A percentile compares a stretch with the other conserved stretches of the same genome.
Conservation (phyloP, 2,888 invertebrate species). For the Cremastinae sp. region DNA sequence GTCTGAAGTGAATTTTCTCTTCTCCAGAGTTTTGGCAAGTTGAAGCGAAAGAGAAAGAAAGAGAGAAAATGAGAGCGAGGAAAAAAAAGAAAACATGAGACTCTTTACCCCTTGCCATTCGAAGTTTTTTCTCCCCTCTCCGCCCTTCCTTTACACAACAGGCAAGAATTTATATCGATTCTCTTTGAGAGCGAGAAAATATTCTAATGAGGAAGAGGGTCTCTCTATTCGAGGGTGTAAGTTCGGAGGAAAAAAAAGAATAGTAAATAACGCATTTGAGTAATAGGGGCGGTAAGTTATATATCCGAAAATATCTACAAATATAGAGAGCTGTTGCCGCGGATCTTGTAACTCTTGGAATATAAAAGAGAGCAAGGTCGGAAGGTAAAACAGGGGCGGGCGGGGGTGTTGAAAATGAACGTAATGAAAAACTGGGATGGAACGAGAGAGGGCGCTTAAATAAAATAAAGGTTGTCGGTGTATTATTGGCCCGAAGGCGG, state of each 20-base stretch:
- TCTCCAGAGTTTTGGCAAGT: conserved; percentile 9
- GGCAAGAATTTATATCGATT: conserved; percentile 56
- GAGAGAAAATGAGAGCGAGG: neutral
- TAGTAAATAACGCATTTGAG: conserved; percentile 77
- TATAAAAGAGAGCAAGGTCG: conserved; percentile 52
- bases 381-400: conserved; percentile 37
- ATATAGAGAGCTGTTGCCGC: conserved; percentile 40
- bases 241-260: conserved; percentile 71
- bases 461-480: conserved; percentile 78
- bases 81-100: conserved; percentile 9
- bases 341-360: conserved; percentile 62
- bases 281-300: conserved; percentile 53
- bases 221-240: conserved; percentile 9
- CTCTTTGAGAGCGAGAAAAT: conserved; percentile 59
- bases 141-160: conserved; percentile 5
- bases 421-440: conserved; percentile 78
- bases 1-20: conserved; percentile 9
- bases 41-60: conserved; percentile 6
- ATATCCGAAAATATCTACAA: no score
- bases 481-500: conserved; percentile 74
- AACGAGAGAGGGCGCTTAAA: conserved; percentile 73
- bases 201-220: conserved; percentile 60
- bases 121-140: conserved; percentile 12
- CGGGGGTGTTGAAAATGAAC: conserved; percentile 73
- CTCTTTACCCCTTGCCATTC: conserved; percentile 12